Evolutionary conservation across 2,888 invertebrate genomes (phyloP).

Genomic region (Trichogramma evanescens): DNA sequence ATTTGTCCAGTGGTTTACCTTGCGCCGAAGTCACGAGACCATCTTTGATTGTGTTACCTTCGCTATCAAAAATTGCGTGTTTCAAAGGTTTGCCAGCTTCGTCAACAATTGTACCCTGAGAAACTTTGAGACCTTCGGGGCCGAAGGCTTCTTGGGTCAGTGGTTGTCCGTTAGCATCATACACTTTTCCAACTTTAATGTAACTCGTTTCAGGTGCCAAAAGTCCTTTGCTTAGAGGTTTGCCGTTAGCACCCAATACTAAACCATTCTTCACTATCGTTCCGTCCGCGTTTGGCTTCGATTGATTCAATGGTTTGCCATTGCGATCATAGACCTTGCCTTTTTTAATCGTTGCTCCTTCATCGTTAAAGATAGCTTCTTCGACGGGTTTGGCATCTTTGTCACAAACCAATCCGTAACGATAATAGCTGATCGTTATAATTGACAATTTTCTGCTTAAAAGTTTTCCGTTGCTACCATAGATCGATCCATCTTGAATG

Average conservation of each 20-base stretch:
- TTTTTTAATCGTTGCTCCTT: constrained; percentile 36
- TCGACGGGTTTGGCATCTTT: constrained; percentile 38
- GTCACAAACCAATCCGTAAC: constrained; percentile 38
- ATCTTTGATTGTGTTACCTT: constrained; percentile 40
- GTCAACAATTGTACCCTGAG: constrained; percentile 38
- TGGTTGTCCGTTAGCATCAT: constrained; percentile 33
- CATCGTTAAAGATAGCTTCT: constrained; percentile 35
- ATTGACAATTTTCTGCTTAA: constrained; percentile 33
- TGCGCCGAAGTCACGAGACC: constrained; percentile 33
- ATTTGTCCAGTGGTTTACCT: constrained; percentile 41
- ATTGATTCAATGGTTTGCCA: constrained; percentile 35
- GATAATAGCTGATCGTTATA: constrained; percentile 34
- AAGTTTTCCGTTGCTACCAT: constrained; percentile 33
- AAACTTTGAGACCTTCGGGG: constrained; percentile 37
- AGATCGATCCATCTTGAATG: constrained; percentile 38
- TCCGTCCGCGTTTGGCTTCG: constrained; percentile 31
- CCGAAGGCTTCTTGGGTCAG: constrained; percentile 42
- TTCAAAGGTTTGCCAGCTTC: constrained; percentile 37
- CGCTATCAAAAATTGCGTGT: constrained; percentile 34
- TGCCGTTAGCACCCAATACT: constrained; percentile 31
- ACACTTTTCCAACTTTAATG: constrained; percentile 37
- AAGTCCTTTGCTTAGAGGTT: constrained; percentile 34
- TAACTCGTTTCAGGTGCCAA: constrained; percentile 35
- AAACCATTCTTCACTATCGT: constrained; percentile 38
- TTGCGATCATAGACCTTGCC: constrained; percentile 36